phyloP scores from a whole-genome alignment of 2,797 vertebrate species.

The Galaxias olidus region DNA sequence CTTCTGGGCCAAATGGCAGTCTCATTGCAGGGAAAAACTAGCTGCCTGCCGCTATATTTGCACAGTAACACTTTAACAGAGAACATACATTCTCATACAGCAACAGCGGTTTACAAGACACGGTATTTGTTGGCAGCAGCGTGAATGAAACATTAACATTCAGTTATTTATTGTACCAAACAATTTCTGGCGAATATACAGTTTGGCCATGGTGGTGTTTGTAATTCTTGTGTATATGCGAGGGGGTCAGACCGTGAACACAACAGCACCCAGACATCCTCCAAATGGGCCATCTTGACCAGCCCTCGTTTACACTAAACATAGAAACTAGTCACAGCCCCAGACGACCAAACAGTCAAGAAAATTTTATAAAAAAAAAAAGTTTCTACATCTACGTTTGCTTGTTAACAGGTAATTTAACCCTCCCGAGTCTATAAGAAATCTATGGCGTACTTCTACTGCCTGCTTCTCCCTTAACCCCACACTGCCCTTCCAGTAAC shows the following conservation, averaged over 20 bases:
- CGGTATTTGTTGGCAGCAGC: conserved; percentile 18
- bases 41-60: conserved; percentile 45
- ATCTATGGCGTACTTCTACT: too few relatives aligned
- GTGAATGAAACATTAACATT: not conserved
- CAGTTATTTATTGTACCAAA: not conserved
- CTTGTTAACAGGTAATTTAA: too few relatives aligned
- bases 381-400: too few relatives aligned
- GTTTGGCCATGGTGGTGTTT: not conserved
- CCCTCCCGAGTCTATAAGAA: too few relatives aligned
- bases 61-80: conserved; percentile 3
- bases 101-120: conserved; percentile 12
- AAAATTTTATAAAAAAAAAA: conserved; percentile 35
- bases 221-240: not conserved
- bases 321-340: conserved; percentile 54
- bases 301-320: conserved; percentile 48
- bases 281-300: conserved; percentile 54
- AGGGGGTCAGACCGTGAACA: not conserved
- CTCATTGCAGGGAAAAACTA: conserved; percentile 59
- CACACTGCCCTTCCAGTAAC: too few relatives aligned
- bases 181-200: not conserved
- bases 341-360: conserved; percentile 42
- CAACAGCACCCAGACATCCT: conserved; percentile 26
- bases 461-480: too few relatives aligned
- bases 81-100: not conserved
- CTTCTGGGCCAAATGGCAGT: conserved; percentile 45